Percentiles rank a stretch among this genome's conserved stretches.
Evolutionary conservation across 2,113 vertebrate genomes (phyloP).

Genomic region (Sphyrna mokarran): DNA sequence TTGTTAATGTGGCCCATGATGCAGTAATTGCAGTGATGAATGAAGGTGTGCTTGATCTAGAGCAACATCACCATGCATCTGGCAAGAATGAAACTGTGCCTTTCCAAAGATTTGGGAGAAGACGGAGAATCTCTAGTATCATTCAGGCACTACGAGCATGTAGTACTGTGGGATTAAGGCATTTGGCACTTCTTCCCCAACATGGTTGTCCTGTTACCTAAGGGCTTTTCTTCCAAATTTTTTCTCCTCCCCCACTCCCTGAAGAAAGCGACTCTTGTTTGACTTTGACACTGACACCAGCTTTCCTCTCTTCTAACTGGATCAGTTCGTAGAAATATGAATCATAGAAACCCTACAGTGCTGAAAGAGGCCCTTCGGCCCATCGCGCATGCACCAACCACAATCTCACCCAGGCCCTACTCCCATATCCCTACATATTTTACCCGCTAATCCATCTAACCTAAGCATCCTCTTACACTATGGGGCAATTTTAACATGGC

Average conservation of each 20-base stretch:
- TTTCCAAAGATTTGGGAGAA: background rate
- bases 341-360: no score
- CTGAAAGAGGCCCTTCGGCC: no score
- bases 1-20: background rate
- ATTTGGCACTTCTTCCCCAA: background rate
- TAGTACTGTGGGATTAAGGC: background rate
- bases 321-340: background rate
- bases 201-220: no score
- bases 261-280: background rate
- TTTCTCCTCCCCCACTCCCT: no score
- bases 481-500: no score
- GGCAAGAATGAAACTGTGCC: background rate
- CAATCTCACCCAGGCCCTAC: no score
- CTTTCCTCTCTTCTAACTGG: no score
- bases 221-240: no score
- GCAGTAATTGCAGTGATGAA: background rate
- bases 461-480: no score
- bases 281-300: background rate
- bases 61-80: background rate
- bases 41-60: background rate
- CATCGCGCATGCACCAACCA: no score
- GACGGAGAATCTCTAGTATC: background rate
- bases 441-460: no score
- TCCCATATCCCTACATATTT: no score
- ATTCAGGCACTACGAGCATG: background rate